Conservation (phyloP, 2,797 vertebrate species). For the Choloepus didactylus region DNA sequence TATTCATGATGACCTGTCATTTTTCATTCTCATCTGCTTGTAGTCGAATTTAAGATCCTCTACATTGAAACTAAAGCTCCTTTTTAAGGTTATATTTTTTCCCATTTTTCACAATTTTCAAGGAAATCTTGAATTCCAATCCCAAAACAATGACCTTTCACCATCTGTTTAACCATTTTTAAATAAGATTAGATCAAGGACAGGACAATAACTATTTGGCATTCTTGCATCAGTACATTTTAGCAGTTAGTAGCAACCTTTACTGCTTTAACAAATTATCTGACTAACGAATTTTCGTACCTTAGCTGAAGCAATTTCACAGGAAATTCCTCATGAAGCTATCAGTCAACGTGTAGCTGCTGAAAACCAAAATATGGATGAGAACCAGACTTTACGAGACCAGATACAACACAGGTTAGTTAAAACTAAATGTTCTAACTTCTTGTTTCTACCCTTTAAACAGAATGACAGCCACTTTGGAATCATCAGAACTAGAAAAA, state of each 20-base stretch:
- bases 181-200: background rate
- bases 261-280: background rate
- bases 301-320: conserved; percentile 65
- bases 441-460: conserved; percentile 21
- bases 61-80: background rate
- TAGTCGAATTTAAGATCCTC: background rate
- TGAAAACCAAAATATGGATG: conserved; percentile 38
- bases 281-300: conserved; percentile 72
- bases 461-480: background rate
- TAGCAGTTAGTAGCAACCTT: background rate
- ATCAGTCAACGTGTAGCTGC: conserved; percentile 11
- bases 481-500: conserved; percentile 38
- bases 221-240: conserved; percentile 36
- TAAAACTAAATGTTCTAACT: conserved; percentile 30
- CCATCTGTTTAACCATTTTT: conserved; percentile 32
- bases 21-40: background rate
- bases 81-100: background rate
- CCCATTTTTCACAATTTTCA: background rate
- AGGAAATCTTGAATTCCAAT: conserved; percentile 26
- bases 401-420: conserved; percentile 91
- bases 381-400: conserved; percentile 73
- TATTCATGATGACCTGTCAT: background rate
- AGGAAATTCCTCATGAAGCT: conserved; percentile 9
- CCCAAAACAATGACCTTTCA: background rate
- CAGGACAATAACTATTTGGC: background rate